Evolutionary conservation across 2,113 vertebrate genomes (phyloP).

Genomic region (Lathamus discolor): DNA sequence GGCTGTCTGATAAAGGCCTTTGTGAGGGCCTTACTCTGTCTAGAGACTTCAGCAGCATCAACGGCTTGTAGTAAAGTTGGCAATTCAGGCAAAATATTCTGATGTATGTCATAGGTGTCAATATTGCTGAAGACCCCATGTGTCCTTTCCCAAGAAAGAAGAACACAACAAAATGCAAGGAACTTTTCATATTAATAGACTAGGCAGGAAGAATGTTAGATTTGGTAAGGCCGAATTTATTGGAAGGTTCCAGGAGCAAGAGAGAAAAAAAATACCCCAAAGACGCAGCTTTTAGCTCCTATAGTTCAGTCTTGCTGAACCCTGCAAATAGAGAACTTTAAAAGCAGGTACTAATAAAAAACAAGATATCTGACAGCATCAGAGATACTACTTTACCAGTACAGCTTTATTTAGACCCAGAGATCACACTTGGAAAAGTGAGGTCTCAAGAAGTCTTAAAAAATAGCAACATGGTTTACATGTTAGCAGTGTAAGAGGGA

Average conservation of each 20-base stretch:
- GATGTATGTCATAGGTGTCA: background rate
- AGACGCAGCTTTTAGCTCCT: background rate
- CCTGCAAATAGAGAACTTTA: background rate
- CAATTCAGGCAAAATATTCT: background rate
- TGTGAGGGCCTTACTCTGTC: background rate
- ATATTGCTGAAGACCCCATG: background rate
- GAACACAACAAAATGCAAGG: background rate
- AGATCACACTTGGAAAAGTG: constrained; percentile 14
- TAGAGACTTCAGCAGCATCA: background rate
- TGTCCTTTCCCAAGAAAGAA: background rate
- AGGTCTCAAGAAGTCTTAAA: constrained; percentile 17
- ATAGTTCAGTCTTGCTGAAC: background rate
- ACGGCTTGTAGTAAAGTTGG: background rate
- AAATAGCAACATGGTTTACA: constrained; percentile 16
- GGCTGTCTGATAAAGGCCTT: background rate
- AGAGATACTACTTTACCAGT: background rate
- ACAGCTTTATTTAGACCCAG: constrained; percentile 41
- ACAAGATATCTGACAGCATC: background rate
- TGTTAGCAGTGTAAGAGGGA: background rate
- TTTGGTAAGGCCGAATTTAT: background rate
- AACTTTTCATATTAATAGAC: background rate
- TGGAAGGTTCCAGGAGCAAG: background rate
- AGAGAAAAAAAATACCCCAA: accelerated
- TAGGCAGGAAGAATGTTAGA: background rate
- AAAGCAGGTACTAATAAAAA: constrained; percentile 28